Conservation (phyloP, 2,888 invertebrate species). For the Tenthredo mesomela region DNA sequence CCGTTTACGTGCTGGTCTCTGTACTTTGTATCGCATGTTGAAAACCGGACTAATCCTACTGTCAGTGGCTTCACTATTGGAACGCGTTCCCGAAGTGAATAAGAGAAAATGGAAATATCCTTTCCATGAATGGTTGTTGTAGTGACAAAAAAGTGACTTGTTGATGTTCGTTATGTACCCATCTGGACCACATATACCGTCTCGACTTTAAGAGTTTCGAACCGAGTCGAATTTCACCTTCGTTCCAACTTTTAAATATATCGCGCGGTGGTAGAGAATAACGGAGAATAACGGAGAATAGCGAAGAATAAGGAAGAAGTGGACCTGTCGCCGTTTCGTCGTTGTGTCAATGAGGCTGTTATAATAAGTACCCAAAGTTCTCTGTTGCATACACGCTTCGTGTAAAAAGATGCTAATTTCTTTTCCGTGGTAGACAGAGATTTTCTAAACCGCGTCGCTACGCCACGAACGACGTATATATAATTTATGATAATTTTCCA, state of each 20-base stretch:
- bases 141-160: background rate
- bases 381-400: background rate
- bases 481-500: conserved; percentile 3
- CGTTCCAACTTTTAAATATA: background rate
- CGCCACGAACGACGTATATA: background rate
- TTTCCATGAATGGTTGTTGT: background rate
- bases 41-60: background rate
- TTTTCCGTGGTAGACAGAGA: background rate
- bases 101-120: conserved; percentile 24
- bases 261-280: background rate
- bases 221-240: background rate
- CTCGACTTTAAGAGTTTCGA: no score
- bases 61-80: background rate
- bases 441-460: background rate
- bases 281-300: background rate
- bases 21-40: background rate
- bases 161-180: background rate
- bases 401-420: conserved; percentile 8
- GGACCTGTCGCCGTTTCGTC: background rate
- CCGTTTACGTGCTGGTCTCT: background rate
- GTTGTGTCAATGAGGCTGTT: conserved; percentile 7
- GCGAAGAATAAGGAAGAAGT: background rate
- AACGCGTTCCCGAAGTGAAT: background rate
- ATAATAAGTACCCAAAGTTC: background rate
- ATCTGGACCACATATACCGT: background rate